Evolutionary conservation across 2,113 vertebrate species (phyloP), one percentile per base, ranked within the genome.

Genomic region (Chloroceryle aenea): DNA sequence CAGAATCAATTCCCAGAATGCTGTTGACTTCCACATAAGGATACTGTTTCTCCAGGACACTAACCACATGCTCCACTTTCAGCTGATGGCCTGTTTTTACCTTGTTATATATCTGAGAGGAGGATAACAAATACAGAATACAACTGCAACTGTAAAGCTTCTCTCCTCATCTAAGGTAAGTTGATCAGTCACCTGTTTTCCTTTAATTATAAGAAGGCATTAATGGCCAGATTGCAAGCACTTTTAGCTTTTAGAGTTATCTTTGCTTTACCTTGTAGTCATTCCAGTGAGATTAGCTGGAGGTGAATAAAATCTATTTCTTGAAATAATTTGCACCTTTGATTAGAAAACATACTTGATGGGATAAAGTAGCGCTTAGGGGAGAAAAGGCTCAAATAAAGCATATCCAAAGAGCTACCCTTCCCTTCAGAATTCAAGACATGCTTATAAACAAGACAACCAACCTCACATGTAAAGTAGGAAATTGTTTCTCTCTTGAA

Each of bases 21-120:
- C 99, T 99, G 95, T 91, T 98, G 91, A 99, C 95, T 98, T 99
- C 99, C 13, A 99, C 98, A 3, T 99, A 99, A 1, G 99, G 99
- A 89, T 99, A 99, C 81, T 98, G 98, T 96, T 99, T 99, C 97
- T 99, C 98, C 87, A 99, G 97, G 63, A 99, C 98, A 71, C 98
- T 98, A 72, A 99, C 98, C 90, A 99, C 99, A 17, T 99, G 98
- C 32, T 98, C 98, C 38, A 99, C 98, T 55, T 98, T 98, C 59
- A 99, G 97, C 85, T 96, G 97, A 29, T 98, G 98, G 69, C 99
- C 99, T 32, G 97, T 94, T 64, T 98, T 97, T 16, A 99, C 98
- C 78, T 97, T 98, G 97, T 98, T 99, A 83, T 99, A 99, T 68
- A 99, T 99, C 99, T 99, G 94, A 92, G 87, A 59, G 80, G 40